Evolutionary conservation across 2,888 invertebrate genomes (phyloP), one percentile per base, ranked within the genome.

Genomic region (Entomobrya proxima): DNA sequence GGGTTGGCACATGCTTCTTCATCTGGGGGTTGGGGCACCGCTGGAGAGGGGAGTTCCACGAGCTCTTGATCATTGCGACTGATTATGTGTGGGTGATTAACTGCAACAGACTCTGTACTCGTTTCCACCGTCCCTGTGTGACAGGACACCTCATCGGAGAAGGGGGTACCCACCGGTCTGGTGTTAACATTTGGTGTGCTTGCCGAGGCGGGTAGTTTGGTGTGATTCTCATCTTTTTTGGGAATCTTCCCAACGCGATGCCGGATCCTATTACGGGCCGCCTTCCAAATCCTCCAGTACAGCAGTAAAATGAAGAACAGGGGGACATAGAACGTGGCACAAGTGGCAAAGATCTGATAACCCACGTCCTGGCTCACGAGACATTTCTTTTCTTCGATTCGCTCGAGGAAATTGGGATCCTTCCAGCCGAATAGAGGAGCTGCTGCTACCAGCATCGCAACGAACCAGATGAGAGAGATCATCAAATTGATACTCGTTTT

Each of bases 351-450:
- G 52, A 84, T 78, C 85, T 88, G 89, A 75, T 89, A 90, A 88
- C 95, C 94, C 87, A 96, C 93, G 91, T 96, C 96, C 91, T 97
- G 97, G 91, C 96, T 96, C 90, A 98, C 96, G 80, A 96, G 93
- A 91, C 96, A 96, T 90, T 94, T 91, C 74, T 95, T 94, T 90
- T 94, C 93, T 47, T 94, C 93, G 27, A 94, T 92, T 61, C 95
- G 91, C 18, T 92, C 92, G 87, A 93, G 92, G 93, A 94, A 94
- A 21, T 93, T 92, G 0, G 93, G 93, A 91, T 95, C 95, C 91
- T 96, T 96, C 96, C 96, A 96, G 24, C 96, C 96, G 86, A 97
- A 93, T 69, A 97, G 93, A 0, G 98, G 97, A 13, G 97, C 97
- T 88, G 97, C 95, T 91, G 96, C 96, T 87, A 98, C 96, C 84